A percentile compares a stretch with the other conserved stretches of the same genome.
phyloP scores from a whole-genome alignment of 2,797 vertebrate genomes.

The Anabas testudineus region DNA sequence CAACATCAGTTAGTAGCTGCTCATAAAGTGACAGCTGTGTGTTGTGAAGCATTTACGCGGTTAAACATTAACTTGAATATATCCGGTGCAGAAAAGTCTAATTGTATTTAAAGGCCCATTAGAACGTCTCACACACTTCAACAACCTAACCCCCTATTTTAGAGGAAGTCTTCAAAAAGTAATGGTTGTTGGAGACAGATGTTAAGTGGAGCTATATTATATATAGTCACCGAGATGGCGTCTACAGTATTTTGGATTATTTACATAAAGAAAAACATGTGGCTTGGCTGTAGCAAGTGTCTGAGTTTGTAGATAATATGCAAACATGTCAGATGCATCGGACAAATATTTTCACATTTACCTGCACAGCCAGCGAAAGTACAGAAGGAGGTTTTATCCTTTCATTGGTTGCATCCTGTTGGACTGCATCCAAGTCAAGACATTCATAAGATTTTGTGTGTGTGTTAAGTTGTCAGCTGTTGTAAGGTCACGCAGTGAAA shows the following conservation, averaged over 20 bases:
- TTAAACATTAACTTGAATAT: conserved; percentile 2
- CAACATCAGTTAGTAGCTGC: background rate
- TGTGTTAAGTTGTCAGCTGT: background rate
- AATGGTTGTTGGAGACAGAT: background rate
- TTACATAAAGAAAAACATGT: conserved; percentile 1
- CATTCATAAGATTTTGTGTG: background rate
- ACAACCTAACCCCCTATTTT: background rate
- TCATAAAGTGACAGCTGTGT: background rate
- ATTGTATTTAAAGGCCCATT: background rate
- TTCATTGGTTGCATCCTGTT: conserved; percentile 29
- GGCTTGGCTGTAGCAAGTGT: background rate
- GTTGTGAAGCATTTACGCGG: background rate
- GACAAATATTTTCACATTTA: conserved; percentile 30
- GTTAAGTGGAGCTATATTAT: background rate
- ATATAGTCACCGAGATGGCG: background rate
- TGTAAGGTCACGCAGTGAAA: background rate
- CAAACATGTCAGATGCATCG: too few relatives aligned
- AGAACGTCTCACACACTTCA: background rate
- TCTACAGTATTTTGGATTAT: background rate
- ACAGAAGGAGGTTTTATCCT: background rate
- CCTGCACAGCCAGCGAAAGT: background rate
- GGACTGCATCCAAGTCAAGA: conserved; percentile 9
- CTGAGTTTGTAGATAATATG: conserved; percentile 34
- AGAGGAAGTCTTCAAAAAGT: background rate
- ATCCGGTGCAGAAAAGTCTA: background rate